Percentiles rank a stretch among this genome's conserved stretches.
phyloP scores from a whole-genome alignment of 2,797 vertebrate genomes.

The Sparus aurata region DNA sequence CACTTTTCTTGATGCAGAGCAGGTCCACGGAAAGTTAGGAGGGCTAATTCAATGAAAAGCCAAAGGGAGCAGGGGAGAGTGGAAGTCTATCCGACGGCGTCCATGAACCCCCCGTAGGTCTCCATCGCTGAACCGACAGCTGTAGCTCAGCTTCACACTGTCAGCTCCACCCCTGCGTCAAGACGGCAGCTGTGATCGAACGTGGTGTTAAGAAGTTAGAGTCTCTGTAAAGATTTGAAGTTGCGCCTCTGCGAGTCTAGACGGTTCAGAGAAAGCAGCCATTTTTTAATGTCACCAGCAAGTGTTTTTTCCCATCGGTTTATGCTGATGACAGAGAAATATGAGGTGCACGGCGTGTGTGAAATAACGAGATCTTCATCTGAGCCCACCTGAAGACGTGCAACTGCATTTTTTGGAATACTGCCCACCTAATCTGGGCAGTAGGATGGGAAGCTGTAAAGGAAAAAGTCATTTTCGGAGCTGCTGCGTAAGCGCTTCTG shows the following conservation, averaged over 20 bases:
- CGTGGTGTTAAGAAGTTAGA: neutral
- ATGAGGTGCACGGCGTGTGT: neutral
- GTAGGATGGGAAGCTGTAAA: constrained; percentile 49
- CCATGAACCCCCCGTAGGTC: constrained; percentile 38
- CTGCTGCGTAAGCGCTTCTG: constrained; percentile 61
- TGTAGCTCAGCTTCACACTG: constrained; percentile 40
- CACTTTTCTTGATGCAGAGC: constrained; percentile 9
- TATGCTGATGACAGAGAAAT: neutral
- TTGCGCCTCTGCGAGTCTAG: neutral
- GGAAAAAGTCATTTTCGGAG: constrained; percentile 62
- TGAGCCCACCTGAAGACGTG: constrained; percentile 30
- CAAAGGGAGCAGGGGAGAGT: neutral
- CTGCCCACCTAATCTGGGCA: constrained; percentile 31
- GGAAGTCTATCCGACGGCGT: constrained; percentile 11
- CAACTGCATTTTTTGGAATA: constrained; percentile 55
- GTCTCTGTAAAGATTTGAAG: neutral
- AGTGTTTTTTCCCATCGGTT: neutral
- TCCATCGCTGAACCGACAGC: constrained; percentile 27
- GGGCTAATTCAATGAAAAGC: constrained; percentile 38
- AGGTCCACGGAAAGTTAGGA: constrained; percentile 20
- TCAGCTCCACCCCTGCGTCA: constrained; percentile 41
- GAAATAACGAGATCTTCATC: constrained; percentile 22
- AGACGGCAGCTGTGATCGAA: constrained; percentile 23
- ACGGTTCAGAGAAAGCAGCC: neutral
- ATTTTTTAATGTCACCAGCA: neutral